These are phyloP conservation scores for Caenorhabditis imperialis DNA, from an alignment of 2,888 invertebrate genomes.

Conservation along the genomic window DNA sequence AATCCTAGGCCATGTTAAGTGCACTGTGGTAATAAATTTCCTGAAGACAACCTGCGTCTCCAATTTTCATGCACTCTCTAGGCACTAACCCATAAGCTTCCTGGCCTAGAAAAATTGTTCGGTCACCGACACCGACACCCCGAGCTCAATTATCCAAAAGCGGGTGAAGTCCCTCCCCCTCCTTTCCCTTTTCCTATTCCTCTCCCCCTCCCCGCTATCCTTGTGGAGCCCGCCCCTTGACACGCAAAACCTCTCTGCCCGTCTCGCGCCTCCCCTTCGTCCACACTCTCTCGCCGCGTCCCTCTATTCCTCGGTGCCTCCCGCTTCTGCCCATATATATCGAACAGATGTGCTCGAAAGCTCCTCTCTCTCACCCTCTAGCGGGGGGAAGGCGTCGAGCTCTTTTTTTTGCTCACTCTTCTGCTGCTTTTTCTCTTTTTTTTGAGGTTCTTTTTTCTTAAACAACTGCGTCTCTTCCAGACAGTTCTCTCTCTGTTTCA, in stretches of 20 bases:
- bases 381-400: not conserved
- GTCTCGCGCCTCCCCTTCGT: not conserved
- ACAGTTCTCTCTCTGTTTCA: not conserved
- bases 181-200: slow-evolving; percentile 3
- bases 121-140: too few relatives aligned
- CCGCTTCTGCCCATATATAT: slow-evolving; percentile 5
- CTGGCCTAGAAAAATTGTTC: too few relatives aligned
- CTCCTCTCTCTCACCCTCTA: slow-evolving; percentile 7
- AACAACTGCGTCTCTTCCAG: too few relatives aligned
- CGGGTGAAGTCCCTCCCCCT: not conserved
- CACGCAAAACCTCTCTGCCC: too few relatives aligned
- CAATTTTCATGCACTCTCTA: too few relatives aligned
- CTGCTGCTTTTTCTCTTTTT: not conserved
- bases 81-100: too few relatives aligned
- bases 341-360: slow-evolving; percentile 41
- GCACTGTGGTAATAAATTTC: too few relatives aligned
- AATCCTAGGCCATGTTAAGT: too few relatives aligned
- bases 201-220: too few relatives aligned
- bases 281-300: not conserved
- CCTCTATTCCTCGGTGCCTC: not conserved
- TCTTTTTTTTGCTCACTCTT: not conserved
- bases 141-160: too few relatives aligned
- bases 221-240: too few relatives aligned
- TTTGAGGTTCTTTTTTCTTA: not conserved
- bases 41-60: too few relatives aligned